Percentiles rank a stretch among this genome's conserved stretches.
Conservation (phyloP, 2,797 vertebrate genomes). For the Phylloscopus collybita region DNA sequence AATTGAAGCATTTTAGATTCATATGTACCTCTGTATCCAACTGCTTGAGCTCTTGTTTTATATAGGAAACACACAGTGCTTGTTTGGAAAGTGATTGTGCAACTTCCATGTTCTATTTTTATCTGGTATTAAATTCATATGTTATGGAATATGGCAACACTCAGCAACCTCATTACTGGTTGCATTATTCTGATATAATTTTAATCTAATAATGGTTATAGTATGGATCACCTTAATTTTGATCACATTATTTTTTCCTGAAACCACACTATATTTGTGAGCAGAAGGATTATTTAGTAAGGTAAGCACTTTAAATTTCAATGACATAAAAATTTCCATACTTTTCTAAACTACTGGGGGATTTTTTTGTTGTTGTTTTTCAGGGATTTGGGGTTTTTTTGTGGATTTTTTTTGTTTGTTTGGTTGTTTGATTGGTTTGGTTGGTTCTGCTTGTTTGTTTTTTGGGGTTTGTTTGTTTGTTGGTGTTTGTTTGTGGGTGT, state of each 20-base stretch:
- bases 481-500: neutral
- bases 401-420: neutral
- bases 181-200: neutral
- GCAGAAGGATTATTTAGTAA: neutral
- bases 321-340: neutral
- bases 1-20: neutral
- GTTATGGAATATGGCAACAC: neutral
- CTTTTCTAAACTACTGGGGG: fast-evolving
- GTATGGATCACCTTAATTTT: neutral
- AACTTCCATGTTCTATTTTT: neutral
- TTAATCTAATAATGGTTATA: neutral
- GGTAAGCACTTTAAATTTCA: neutral
- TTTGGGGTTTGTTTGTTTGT: neutral
- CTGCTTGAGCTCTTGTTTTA: neutral
- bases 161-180: fast-evolving
- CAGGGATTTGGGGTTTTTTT: fast-evolving
- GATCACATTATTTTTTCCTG: neutral
- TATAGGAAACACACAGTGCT: neutral
- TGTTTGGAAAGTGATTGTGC: neutral
- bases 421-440: fast-evolving
- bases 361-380: fast-evolving
- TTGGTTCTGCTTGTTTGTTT: neutral
- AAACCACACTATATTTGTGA: neutral
- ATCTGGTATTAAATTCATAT: neutral
- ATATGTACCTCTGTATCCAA: neutral